phyloP scores from a whole-genome alignment of 64 coral and sea anemone genomes.

The Montipora efflorescens region DNA sequence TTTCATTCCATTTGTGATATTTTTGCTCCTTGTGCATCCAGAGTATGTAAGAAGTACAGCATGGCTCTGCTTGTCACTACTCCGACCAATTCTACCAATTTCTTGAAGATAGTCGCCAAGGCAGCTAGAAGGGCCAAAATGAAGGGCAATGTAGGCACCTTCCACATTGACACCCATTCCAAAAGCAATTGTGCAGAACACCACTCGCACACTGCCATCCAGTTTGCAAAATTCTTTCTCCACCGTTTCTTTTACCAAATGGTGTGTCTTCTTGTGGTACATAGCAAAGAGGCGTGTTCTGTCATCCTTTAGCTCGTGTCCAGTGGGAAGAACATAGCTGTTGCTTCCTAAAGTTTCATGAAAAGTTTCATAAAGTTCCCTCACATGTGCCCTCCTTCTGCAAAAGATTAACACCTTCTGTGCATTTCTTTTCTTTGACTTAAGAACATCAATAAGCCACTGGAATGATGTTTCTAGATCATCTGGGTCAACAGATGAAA shows the following conservation, averaged over 20 bases:
- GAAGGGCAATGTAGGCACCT: conserved; percentile 49
- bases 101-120: conserved; percentile 87
- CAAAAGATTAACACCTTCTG: conserved; percentile 77
- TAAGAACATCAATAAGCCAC: conserved; percentile 66
- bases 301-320: conserved; percentile 50
- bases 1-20: conserved; percentile 70
- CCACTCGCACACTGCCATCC: conserved; percentile 65
- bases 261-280: conserved; percentile 79
- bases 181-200: conserved; percentile 83
- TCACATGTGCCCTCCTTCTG: conserved; percentile 64
- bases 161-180: conserved; percentile 72
- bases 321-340: conserved; percentile 33
- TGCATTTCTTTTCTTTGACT: conserved; percentile 33
- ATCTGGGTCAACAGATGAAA: conserved; percentile 47
- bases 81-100: conserved; percentile 77
- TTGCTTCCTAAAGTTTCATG: conserved; percentile 37
- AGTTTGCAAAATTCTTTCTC: conserved; percentile 78
- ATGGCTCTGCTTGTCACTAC: conserved; percentile 34
- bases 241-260: conserved; percentile 51
- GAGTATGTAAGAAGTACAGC: conserved; percentile 69
- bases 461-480: conserved; percentile 58
- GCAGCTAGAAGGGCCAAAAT: conserved; percentile 75
- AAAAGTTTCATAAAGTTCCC: conserved; percentile 80
- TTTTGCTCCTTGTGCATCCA: conserved; percentile 65
- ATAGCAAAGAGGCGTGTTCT: conserved; percentile 69